These are phyloP conservation scores for Pangasianodon gigas DNA, from an alignment of 2,113 vertebrate species.

Conservation along the genomic window DNA sequence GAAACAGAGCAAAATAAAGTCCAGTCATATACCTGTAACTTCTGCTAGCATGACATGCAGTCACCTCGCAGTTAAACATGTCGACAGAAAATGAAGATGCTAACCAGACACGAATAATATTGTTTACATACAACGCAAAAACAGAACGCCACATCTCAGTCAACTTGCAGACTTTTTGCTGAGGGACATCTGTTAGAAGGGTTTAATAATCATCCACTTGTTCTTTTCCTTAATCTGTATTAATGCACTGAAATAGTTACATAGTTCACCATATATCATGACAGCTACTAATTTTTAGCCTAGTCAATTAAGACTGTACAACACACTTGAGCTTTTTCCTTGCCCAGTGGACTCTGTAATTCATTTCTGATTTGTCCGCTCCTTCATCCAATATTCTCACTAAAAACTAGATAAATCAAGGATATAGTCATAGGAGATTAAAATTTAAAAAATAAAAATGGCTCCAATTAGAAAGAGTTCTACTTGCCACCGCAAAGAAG, in stretches of 20 bases:
- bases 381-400: not conserved
- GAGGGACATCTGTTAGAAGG: not conserved
- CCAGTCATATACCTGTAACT: not conserved
- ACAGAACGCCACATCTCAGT: too few species aligned
- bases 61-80: too few species aligned
- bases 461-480: not conserved
- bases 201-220: not conserved
- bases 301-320: not conserved
- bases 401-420: not conserved
- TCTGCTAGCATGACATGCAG: too few species aligned
- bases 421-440: not conserved
- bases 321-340: not conserved
- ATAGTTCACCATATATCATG: not conserved
- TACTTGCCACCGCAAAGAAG: not conserved
- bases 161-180: too few species aligned
- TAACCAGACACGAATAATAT: too few species aligned
- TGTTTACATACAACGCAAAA: too few species aligned
- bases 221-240: not conserved
- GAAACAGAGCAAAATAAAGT: not conserved
- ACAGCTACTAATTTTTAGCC: not conserved
- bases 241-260: not conserved
- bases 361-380: not conserved
- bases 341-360: not conserved
- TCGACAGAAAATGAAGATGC: not conserved
- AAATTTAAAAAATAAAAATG: not conserved